Percentiles rank a stretch among this genome's conserved stretches.
These are phyloP conservation scores for Cydia amplana DNA, from an alignment of 1,140 invertebrate genomes.

Conservation along the genomic window DNA sequence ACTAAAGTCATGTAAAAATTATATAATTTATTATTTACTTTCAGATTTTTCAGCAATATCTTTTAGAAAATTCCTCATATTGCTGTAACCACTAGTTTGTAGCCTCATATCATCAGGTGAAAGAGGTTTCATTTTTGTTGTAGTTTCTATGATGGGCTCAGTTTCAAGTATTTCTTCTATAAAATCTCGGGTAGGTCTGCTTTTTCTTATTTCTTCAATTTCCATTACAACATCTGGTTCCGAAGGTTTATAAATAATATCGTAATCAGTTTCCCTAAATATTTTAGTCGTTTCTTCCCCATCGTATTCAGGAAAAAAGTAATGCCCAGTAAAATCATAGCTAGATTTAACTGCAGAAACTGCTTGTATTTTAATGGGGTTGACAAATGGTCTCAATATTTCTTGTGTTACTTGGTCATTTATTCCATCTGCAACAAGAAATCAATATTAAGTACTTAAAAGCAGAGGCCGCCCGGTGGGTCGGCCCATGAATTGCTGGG, in stretches of 20 bases:
- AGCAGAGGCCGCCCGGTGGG: not conserved
- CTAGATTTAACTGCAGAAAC: slow-evolving; percentile 53
- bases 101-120: slow-evolving; percentile 43
- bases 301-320: slow-evolving; percentile 71
- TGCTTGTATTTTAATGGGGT: slow-evolving; percentile 60
- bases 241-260: slow-evolving; percentile 47
- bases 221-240: slow-evolving; percentile 57
- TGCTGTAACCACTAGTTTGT: slow-evolving; percentile 41
- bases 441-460: too few relatives aligned
- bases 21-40: slow-evolving; percentile 7
- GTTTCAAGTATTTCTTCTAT: slow-evolving; percentile 69
- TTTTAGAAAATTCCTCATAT: slow-evolving; percentile 46
- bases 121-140: slow-evolving; percentile 36
- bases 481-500: too few relatives aligned
- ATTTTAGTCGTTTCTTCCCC: slow-evolving; percentile 47
- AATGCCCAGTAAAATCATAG: slow-evolving; percentile 67
- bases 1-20: slow-evolving; percentile 14
- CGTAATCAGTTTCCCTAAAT: slow-evolving; percentile 57
- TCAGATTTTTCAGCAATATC: slow-evolving; percentile 37
- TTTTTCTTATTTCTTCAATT: slow-evolving; percentile 64
- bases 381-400: slow-evolving; percentile 43
- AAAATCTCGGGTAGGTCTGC: slow-evolving; percentile 61
- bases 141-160: slow-evolving; percentile 53
- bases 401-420: slow-evolving; percentile 35
- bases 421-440: slow-evolving; percentile 52